Conservation (phyloP, 2,888 invertebrate genomes). For the Limnephilus auricula region DNA sequence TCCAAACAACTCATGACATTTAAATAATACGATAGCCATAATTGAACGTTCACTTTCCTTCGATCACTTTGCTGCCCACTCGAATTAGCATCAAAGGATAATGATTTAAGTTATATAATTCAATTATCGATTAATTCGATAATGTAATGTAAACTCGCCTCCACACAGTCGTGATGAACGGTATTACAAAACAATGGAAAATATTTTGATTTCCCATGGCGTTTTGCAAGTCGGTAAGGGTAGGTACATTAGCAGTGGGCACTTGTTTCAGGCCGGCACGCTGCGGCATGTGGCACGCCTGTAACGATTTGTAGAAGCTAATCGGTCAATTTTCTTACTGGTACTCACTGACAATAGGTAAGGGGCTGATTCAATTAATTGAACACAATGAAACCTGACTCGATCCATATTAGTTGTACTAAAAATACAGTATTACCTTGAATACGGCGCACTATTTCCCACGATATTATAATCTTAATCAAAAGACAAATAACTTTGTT, state of each 20-base stretch:
- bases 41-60: conserved; percentile 31
- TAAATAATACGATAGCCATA: conserved; percentile 25
- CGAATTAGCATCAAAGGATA: conserved; percentile 36
- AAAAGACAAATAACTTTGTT: too few relatives aligned
- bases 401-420: neutral
- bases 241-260: neutral
- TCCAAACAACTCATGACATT: conserved; percentile 34
- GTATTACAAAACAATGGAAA: conserved; percentile 35
- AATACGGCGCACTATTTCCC: neutral
- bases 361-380: neutral
- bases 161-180: conserved; percentile 17
- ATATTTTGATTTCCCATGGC: neutral
- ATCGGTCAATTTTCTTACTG: neutral
- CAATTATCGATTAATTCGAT: conserved; percentile 4
- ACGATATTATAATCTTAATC: too few relatives aligned
- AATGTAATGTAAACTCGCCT: conserved; percentile 38
- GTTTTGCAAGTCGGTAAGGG: neutral
- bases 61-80: conserved; percentile 34
- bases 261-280: neutral
- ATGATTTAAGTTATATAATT: conserved; percentile 24
- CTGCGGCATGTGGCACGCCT: neutral
- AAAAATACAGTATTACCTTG: neutral
- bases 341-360: neutral
- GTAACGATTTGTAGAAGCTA: neutral
- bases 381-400: neutral